Evolutionary conservation across 2,797 vertebrate genomes (phyloP), one percentile per base, ranked within the genome.

Genomic region (Macropus fuliginosus): DNA sequence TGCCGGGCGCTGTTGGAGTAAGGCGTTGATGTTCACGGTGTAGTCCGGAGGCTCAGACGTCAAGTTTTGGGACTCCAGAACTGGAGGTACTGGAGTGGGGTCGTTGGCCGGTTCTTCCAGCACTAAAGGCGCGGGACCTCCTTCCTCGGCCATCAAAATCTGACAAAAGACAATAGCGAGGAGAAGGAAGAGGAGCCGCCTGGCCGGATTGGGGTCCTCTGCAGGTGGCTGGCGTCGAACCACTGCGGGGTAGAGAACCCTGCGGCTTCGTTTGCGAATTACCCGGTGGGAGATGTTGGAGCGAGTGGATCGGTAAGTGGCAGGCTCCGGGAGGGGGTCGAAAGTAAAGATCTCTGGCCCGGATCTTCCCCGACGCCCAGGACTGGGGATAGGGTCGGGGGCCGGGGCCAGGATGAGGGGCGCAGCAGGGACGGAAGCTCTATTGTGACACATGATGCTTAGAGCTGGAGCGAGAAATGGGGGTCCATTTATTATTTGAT

Each of bases 341-440:
- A 98, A 98, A 34, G 98, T 98, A 96, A 98, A 98, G 94, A 97
- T 96, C 91, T 97, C 97, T 0, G 98, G 97, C 40, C 98, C 98
- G 0, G 97, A 97, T 62, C 93, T 97, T 28, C 96, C 91, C 91
- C 97, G 97, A 91, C 93, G 91, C 5, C 56, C 96, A 2, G 93
- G 93, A 94, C 95, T 92, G n/a, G 55, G 40, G 81, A 96, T 52
- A n/a, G 96, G 74, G 9, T 0, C 92, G 0, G 94, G 87, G n/a
- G 55, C 91, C 4, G 97, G 96, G 55, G 95, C 56, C n/a, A 28
- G 87, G 93, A 96, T 92, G 93, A 95, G 74, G 18, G 95, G 92
- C 95, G 97, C 91, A 34, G 95, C 74, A 34, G 95, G 94, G 1
- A 95, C 93, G 27, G 94, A 96, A 94, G 93, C 94, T 50, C 95